phyloP scores from a whole-genome alignment of 2,797 vertebrate species.

The Glossophaga mutica region DNA sequence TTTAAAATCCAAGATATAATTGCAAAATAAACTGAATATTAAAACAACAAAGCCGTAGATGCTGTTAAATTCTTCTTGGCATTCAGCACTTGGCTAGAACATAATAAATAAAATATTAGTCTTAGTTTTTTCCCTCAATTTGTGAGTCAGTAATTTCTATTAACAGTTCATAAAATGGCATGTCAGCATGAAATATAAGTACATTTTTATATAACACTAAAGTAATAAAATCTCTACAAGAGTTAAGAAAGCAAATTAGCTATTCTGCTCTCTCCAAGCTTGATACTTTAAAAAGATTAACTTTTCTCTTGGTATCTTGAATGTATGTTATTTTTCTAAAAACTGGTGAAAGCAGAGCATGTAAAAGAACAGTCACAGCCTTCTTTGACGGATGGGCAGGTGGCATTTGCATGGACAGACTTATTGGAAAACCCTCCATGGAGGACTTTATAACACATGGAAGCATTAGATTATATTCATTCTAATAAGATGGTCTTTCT shows the following conservation, averaged over 20 bases:
- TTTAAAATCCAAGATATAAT: background rate
- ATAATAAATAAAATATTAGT: slow-evolving; percentile 62
- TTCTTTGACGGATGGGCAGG: background rate
- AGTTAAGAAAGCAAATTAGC: background rate
- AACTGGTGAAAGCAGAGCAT: background rate
- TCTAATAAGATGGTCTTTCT: background rate
- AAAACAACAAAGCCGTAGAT: background rate
- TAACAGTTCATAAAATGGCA: slow-evolving; percentile 54
- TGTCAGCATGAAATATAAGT: slow-evolving; percentile 28
- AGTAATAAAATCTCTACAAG: slow-evolving; percentile 38
- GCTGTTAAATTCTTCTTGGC: background rate
- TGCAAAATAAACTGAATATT: slow-evolving; percentile 18
- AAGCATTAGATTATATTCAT: background rate
- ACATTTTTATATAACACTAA: slow-evolving; percentile 37
- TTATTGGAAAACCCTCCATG: background rate
- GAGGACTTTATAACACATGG: background rate
- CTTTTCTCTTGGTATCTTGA: slow-evolving; percentile 23
- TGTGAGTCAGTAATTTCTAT: slow-evolving; percentile 57
- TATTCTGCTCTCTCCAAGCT: background rate
- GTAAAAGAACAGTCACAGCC: background rate
- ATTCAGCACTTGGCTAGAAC: background rate
- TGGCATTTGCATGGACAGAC: background rate
- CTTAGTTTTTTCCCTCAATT: slow-evolving; percentile 12
- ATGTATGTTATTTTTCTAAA: slow-evolving; percentile 4
- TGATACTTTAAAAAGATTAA: slow-evolving; percentile 42